Evolutionary conservation across 2,113 vertebrate species (phyloP).

Genomic region (Chlamydotis undulata): DNA sequence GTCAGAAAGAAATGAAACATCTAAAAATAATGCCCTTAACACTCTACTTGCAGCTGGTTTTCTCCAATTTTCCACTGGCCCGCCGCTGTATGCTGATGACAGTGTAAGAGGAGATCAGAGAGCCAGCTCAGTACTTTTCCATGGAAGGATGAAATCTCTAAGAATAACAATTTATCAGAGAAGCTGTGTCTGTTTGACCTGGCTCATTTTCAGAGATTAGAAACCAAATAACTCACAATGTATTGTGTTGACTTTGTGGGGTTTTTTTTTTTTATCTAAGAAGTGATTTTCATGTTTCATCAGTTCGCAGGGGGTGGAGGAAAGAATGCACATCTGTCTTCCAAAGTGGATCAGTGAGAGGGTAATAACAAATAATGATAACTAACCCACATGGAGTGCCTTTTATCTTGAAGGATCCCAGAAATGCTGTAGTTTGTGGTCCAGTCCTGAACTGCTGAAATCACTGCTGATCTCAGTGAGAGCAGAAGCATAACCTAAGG

Average conservation of each 20-base stretch:
- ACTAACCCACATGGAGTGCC: background rate
- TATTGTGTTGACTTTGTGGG: slow-evolving; percentile 49
- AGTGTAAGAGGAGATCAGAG: slow-evolving; percentile 38
- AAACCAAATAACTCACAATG: slow-evolving; percentile 42
- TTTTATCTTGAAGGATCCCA: background rate
- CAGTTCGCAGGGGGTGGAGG: background rate
- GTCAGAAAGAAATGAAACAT: background rate
- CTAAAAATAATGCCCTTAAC: slow-evolving; percentile 45
- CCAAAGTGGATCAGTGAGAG: slow-evolving; percentile 37
- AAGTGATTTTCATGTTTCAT: slow-evolving; percentile 50
- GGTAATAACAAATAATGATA: slow-evolving; percentile 40
- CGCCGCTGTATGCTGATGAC: slow-evolving; percentile 44
- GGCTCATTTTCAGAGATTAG: slow-evolving; percentile 66
- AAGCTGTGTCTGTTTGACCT: slow-evolving; percentile 57
- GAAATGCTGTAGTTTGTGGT: background rate
- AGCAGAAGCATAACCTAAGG: background rate
- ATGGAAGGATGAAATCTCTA: slow-evolving; percentile 60
- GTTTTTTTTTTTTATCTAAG: slow-evolving; percentile 3
- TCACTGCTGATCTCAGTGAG: background rate
- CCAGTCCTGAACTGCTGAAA: background rate
- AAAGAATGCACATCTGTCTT: slow-evolving; percentile 22
- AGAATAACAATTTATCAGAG: slow-evolving; percentile 60
- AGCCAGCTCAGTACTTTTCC: slow-evolving; percentile 73
- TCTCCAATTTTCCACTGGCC: slow-evolving; percentile 65
- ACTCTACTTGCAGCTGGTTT: slow-evolving; percentile 54